Evolutionary conservation across 2,797 vertebrate species (phyloP), one percentile per base, ranked within the genome.

Genomic region (Acomys russatus): DNA sequence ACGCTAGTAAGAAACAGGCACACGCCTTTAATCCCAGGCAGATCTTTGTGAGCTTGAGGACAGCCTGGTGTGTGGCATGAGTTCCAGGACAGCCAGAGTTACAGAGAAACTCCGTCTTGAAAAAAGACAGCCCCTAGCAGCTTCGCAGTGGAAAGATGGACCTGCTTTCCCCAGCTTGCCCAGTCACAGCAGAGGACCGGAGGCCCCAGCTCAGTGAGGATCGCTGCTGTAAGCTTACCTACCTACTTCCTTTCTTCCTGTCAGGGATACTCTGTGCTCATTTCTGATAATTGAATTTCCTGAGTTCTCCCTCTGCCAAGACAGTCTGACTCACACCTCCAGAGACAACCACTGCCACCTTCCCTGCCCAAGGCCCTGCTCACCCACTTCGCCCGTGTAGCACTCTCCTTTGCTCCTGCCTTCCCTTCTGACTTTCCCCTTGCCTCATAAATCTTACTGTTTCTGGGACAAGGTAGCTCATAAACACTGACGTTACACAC

Each of bases 271-370:
- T 94, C 85, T 59, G 88, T 14, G 63, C 49, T 71, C 68, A 86
- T 33, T 92, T 93, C 90, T 82, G 70, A 80, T n/a, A 38, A 92
- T 33, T 89, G 79, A 71, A 91, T 79, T 93, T 79, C 84, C 88
- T 22, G 33, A 78, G 77, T 71, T 92, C 77, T 74, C 94, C 61
- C 64, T 38, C 61, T 84, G n/a, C 49, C 76, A 80, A 95, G 96
- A 94, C 28, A 93, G 44, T 94, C 68, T 87, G 38, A 95, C 51
- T 82, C 84, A 90, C 59, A 94, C 44, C 68, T 86, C 56, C 71
- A 79, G 54, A 6, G 28, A 68, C 9, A 56, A 76, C 92, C 38
- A 73, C 35, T 30, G 51, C 28, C 28, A 64, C 56, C 68, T 15
- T 33, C 71, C 22, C 30, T 73, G 64, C 44, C 71, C 73, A 59